Conservation (phyloP, 1,140 invertebrate species). For the Lordiphosa clarofinis region DNA sequence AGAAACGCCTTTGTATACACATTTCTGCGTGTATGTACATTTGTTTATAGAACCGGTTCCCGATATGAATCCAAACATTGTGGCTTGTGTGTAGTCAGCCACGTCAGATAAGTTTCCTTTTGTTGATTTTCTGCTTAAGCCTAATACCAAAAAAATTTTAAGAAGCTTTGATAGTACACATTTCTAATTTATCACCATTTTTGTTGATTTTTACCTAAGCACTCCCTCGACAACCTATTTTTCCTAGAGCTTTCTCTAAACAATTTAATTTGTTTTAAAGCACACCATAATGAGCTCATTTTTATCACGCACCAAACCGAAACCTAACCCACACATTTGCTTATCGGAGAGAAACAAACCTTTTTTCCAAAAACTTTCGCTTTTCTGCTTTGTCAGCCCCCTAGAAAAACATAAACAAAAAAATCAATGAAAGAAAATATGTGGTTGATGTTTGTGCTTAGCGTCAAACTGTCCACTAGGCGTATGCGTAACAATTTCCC, state of each 20-base stretch:
- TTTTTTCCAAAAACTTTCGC: constrained; percentile 54
- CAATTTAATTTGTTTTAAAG: constrained; percentile 25
- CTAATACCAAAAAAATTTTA: too few relatives aligned
- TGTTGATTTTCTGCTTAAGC: too few relatives aligned
- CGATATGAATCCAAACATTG: too few relatives aligned
- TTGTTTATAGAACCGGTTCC: too few relatives aligned
- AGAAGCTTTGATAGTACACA: too few relatives aligned
- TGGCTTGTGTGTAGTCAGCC: too few relatives aligned
- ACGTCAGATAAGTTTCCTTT: too few relatives aligned
- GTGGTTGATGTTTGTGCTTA: neutral
- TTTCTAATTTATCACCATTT: neutral
- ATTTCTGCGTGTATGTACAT: too few relatives aligned
- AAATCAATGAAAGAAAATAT: constrained; percentile 29
- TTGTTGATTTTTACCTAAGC: constrained; percentile 12
- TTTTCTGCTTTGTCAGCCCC: constrained; percentile 18
- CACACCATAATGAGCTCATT: constrained; percentile 52
- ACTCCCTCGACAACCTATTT: constrained; percentile 21
- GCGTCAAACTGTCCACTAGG: constrained; percentile 48
- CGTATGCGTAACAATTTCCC: constrained; percentile 40
- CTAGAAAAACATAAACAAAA: constrained; percentile 14
- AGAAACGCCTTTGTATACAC: too few relatives aligned
- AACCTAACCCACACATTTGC: constrained; percentile 16
- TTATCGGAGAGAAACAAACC: constrained; percentile 26
- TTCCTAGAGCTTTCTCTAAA: constrained; percentile 41
- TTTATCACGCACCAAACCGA: constrained; percentile 27